These are phyloP conservation scores for Cylloceria caligata DNA, from an alignment of 2,888 invertebrate genomes.

Conservation along the genomic window DNA sequence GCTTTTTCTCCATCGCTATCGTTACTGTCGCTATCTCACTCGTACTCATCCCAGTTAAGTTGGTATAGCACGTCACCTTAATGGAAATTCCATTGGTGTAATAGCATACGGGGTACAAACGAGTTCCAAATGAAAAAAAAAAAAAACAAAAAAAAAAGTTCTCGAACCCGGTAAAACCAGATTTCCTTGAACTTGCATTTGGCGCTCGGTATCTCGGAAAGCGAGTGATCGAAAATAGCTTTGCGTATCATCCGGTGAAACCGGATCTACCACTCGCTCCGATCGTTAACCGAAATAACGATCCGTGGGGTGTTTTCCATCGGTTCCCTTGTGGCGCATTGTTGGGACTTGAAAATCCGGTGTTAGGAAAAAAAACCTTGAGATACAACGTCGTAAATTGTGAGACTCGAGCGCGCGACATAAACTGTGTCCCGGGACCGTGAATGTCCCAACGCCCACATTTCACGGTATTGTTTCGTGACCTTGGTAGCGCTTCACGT, in stretches of 20 bases:
- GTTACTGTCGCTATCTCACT: no score
- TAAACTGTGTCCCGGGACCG: constrained; percentile 33
- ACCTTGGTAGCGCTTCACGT: constrained; percentile 56
- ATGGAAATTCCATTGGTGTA: not conserved
- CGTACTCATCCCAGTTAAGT: no score
- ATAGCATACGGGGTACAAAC: constrained; percentile 18
- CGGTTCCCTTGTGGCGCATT: not conserved
- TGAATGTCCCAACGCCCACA: constrained; percentile 60
- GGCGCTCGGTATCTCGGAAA: constrained; percentile 50
- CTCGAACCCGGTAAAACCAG: constrained; percentile 53
- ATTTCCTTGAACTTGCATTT: constrained; percentile 73
- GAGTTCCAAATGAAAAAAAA: constrained; percentile 12
- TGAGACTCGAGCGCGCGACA: constrained; percentile 22
- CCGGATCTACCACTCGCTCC: constrained; percentile 65
- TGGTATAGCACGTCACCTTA: no score
- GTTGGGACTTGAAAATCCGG: constrained; percentile 7
- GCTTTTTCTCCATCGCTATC: no score
- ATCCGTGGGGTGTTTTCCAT: constrained; percentile 30
- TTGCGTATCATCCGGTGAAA: constrained; percentile 62
- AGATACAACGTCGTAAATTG: constrained; percentile 22
- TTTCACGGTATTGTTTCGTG: constrained; percentile 48
- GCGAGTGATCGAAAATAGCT: constrained; percentile 66
- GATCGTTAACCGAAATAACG: constrained; percentile 45
- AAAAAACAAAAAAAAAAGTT: constrained; percentile 14
- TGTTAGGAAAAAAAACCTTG: constrained; percentile 16